Conservation (phyloP, 2,797 vertebrate species). For the Merluccius polli region DNA sequence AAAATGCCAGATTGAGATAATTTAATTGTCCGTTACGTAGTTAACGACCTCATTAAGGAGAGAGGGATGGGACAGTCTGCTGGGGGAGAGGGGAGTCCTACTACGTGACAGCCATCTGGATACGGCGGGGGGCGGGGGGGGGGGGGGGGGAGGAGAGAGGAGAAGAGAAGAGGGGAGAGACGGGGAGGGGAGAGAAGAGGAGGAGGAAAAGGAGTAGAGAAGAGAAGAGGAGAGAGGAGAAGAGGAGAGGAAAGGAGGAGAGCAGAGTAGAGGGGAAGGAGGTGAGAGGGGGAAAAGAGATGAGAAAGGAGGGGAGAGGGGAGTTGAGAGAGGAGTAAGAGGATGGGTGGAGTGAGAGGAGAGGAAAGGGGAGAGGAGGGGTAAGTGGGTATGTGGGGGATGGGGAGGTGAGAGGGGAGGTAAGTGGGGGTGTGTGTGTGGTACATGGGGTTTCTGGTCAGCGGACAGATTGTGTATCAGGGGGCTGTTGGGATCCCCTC, state of each 20-base stretch:
- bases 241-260: too few relatives aligned
- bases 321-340: background rate
- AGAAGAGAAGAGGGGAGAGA: background rate
- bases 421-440: too few relatives aligned
- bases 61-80: constrained; percentile 74
- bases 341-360: background rate
- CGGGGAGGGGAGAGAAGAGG: background rate
- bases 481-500: too few relatives aligned
- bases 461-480: too few relatives aligned
- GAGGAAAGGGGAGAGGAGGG: background rate
- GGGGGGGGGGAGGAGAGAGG: constrained; percentile 30
- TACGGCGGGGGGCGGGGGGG: constrained; percentile 41
- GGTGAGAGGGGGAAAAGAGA: too few relatives aligned
- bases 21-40: constrained; percentile 74
- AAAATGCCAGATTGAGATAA: constrained; percentile 66
- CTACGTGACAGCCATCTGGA: constrained; percentile 77
- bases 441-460: too few relatives aligned
- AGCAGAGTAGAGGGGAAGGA: too few relatives aligned
- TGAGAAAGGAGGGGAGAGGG: background rate
- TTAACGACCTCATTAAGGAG: constrained; percentile 77
- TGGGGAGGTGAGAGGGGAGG: too few relatives aligned
- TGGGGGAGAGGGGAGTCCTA: constrained; percentile 64
- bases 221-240: too few relatives aligned
- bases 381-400: too few relatives aligned
- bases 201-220: background rate